Percentiles rank a stretch among this genome's conserved stretches.
Conservation (phyloP, 2,888 invertebrate species). For the Alviniconcha strummeri region DNA sequence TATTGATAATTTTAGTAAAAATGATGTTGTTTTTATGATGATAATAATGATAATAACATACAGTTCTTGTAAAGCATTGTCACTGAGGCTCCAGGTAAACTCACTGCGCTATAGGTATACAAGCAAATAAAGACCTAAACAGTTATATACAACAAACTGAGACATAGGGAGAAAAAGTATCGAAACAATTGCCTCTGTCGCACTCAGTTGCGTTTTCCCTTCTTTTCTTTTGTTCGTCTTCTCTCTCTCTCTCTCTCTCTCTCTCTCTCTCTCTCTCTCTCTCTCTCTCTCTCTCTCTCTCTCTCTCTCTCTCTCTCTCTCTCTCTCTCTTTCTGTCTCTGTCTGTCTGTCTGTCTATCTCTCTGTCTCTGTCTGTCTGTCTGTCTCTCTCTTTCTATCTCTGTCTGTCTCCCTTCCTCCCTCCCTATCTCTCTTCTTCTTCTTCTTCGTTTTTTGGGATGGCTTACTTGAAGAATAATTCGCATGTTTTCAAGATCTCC, state of each 20-base stretch:
- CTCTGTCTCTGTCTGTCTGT: background rate
- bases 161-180: too few relatives aligned
- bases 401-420: background rate
- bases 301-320: background rate
- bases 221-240: background rate
- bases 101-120: too few relatives aligned
- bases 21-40: too few relatives aligned
- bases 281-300: background rate
- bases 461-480: too few relatives aligned
- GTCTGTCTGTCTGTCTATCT: background rate
- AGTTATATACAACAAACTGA: too few relatives aligned
- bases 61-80: too few relatives aligned
- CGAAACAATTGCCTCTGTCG: too few relatives aligned
- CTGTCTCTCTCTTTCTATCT: background rate
- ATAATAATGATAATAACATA: too few relatives aligned
- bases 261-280: background rate
- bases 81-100: too few relatives aligned
- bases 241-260: slow-evolving; percentile 15
- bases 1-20: too few relatives aligned
- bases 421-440: background rate
- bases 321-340: background rate
- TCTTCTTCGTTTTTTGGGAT: background rate
- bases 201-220: background rate
- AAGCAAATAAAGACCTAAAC: too few relatives aligned
- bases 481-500: too few relatives aligned